These are phyloP conservation scores for Nomada flava DNA, from an alignment of 2,888 invertebrate species.

Conservation along the genomic window DNA sequence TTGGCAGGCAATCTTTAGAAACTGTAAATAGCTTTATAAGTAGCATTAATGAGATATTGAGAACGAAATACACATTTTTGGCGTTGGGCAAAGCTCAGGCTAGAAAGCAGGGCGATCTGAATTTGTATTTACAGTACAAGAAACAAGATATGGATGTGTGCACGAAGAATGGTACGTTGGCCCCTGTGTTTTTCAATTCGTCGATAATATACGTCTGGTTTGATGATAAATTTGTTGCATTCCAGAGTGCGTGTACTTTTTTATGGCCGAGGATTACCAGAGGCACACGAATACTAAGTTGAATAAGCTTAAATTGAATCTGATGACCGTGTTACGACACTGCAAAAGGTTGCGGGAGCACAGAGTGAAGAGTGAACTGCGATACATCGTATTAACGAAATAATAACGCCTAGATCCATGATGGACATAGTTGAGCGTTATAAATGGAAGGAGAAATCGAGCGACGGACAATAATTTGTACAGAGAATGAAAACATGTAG, in stretches of 20 bases:
- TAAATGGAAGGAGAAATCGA: background rate
- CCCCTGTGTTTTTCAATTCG: background rate
- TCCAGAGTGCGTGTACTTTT: constrained; percentile 77
- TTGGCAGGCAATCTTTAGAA: constrained; percentile 75
- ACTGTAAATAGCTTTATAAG: constrained; percentile 73
- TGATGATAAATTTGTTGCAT: constrained; percentile 27
- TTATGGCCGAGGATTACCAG: constrained; percentile 78
- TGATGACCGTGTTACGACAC: constrained; percentile 78
- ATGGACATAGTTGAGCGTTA: background rate
- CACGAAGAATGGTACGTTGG: constrained; percentile 67
- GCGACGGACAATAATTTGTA: background rate
- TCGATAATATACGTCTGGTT: background rate
- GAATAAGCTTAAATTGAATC: constrained; percentile 79
- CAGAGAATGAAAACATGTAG: background rate
- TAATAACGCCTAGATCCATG: constrained; percentile 12
- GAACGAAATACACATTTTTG: constrained; percentile 77
- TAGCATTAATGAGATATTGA: constrained; percentile 75
- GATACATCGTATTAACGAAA: constrained; percentile 49
- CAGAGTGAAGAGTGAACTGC: constrained; percentile 67
- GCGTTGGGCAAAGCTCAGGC: constrained; percentile 76
- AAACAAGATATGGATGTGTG: constrained; percentile 73
- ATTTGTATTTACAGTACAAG: constrained; percentile 76
- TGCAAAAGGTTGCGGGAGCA: constrained; percentile 78
- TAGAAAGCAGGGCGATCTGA: constrained; percentile 78
- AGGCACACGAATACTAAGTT: constrained; percentile 75